Evolutionary conservation across 2,113 vertebrate genomes (phyloP), one percentile per base, ranked within the genome.

Genomic region (Isichthys henryi): DNA sequence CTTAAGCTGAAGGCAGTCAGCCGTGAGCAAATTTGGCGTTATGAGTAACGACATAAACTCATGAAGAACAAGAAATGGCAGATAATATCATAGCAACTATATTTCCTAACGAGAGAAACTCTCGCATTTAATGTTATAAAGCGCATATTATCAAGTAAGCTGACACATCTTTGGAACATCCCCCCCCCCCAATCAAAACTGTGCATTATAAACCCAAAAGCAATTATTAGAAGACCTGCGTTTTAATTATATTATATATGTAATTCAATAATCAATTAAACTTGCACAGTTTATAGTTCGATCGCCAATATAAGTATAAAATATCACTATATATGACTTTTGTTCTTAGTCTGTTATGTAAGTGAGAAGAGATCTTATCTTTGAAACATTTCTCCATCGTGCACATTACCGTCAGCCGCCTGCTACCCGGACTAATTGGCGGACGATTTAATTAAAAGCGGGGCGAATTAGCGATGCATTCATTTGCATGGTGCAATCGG

Each of bases 381-480:
- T 31, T 10, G 17, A 45, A n/a, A 56, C 53, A 58, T 21, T 43
- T 66, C 62, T 88, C 8, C 39, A 88, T 11, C 52, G 7, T 62
- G 15, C 17, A 2, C 86, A 17, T 87, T 84, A 58, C 3, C 27
- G 8, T 58, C 50, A 48, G 77, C 84, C 52, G 49, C 15, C 89
- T 85, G 46, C 80, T 90, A 21, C 58, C 48, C 88, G 11, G 49
- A 27, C 58, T 90, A 53, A 90, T 92, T 90, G 88, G 43, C 62
- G 89, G 90, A 86, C 89, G 56, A 93, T 92, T 89, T 89, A 90
- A 77, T 10, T 21, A 74, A 89, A 48, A 84, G 58, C 39, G 9
- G 88, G 88, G 53, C 77, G 58, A 90, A 88, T 91, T 90, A 89
- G 89, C 83, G 74, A 91, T 53, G 82, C 45, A 5, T 92, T 90